Base-by-base conservation (phyloP, 2,888 invertebrate species). In the Tricholauxania praeusta region DNA sequence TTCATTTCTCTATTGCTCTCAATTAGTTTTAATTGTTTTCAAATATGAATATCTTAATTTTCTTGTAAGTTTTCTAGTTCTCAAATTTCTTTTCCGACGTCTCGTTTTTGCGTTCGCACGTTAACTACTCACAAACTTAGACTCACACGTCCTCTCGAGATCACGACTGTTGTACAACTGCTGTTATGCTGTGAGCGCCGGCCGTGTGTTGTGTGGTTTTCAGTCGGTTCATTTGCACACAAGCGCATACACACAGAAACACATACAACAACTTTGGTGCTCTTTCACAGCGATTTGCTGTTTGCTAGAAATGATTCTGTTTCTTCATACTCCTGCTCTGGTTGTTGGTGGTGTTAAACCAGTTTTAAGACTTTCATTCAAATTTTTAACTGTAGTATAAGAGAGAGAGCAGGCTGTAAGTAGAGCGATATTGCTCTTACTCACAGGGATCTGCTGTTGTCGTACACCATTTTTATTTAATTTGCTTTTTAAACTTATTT, bases 161-260 rank as follows among this genome's bases (percentile, higher is more conserved):
- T 86, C 87, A 87, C 83, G 87, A 86, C 87, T 87, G 83, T 84
- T 85, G 81, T 82, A 84, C 84, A 86, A 87, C 86, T 87, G 83
- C 86, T 84, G 80, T 78, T 78, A 73, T 73, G 73, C 28, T n/a
- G 22, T 53, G n/a, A 14, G 39, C 6, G 72, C 53, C 39, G 60
- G 60, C 59, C 32, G 12, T n/a, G 17, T 48, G 17, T 19, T 64
- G 15, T 49, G 47, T 64, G 49, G 15, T 22, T 12, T 17, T 51
- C 19, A 12, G 22, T 49, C 12, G 15, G 12, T 49, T 17, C 22
- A 49, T 51, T n/a, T 51, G 51, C 73, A 22, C 51, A 48, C 67
- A 47, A 60, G 73, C 57, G 32, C 22, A 7, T 55, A 55, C 66
- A 55, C 10, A n/a, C 47, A 17, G 10, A 39, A 39, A 55, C 55